phyloP scores from a whole-genome alignment of 2,113 vertebrate genomes.

The Pseudonaja textilis region DNA sequence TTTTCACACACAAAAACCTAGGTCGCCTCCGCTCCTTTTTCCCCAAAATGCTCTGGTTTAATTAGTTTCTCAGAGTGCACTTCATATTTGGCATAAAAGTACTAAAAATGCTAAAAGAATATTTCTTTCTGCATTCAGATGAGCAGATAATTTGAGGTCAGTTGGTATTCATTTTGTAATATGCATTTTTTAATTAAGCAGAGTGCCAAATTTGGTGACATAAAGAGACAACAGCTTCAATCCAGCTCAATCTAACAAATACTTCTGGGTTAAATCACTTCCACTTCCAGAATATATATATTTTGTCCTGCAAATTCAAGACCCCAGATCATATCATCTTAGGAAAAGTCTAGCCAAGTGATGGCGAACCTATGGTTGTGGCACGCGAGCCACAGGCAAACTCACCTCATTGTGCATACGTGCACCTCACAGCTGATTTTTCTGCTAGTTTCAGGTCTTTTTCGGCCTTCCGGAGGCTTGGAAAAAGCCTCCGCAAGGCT shows the following conservation, averaged over 20 bases:
- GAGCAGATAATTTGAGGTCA: neutral
- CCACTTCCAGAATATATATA: too few relatives aligned
- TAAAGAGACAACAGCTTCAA: neutral
- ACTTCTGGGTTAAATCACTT: neutral
- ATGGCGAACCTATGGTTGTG: too few relatives aligned
- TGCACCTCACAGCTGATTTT: too few relatives aligned
- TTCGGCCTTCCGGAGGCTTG: too few relatives aligned
- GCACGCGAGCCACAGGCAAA: too few relatives aligned
- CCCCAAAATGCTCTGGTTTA: neutral
- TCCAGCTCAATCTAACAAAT: neutral
- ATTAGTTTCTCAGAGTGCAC: neutral
- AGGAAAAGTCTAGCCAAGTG: neutral
- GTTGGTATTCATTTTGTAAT: neutral
- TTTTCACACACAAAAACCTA: neutral
- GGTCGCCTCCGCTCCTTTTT: slow-evolving; percentile 2
- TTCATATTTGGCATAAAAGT: neutral
- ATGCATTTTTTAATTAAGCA: neutral
- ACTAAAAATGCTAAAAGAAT: neutral
- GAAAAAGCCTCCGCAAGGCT: too few relatives aligned
- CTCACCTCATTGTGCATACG: too few relatives aligned
- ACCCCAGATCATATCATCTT: neutral
- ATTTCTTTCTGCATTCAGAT: slow-evolving; percentile 4
- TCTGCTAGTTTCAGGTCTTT: too few relatives aligned
- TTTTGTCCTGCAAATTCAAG: neutral
- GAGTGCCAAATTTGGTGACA: neutral